Evolutionary conservation across 2,797 vertebrate genomes (phyloP).

Genomic region (Sphenodon punctatus): DNA sequence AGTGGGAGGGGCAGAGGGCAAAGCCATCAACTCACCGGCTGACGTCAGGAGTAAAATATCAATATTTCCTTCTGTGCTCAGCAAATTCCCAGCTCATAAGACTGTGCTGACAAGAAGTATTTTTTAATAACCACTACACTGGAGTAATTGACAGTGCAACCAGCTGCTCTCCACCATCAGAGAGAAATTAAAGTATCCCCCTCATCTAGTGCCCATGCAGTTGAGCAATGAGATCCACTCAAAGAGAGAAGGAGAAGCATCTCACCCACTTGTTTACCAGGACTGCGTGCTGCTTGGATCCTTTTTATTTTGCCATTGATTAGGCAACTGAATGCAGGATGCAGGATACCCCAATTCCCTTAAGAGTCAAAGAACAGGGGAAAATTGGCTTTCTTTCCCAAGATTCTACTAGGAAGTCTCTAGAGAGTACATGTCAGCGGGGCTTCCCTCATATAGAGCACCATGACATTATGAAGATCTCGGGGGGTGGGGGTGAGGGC

Average conservation of each 20-base stretch:
- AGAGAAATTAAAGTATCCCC: conserved; percentile 73
- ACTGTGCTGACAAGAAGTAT: conserved; percentile 38
- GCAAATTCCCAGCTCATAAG: conserved; percentile 51
- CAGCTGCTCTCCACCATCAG: conserved; percentile 62
- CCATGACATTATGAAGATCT: too few species aligned
- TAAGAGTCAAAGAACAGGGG: neutral
- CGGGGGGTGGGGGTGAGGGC: too few species aligned
- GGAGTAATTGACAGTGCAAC: conserved; percentile 58
- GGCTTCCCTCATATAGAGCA: too few species aligned
- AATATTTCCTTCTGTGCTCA: conserved; percentile 43
- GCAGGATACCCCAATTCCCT: neutral
- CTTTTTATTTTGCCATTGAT: neutral
- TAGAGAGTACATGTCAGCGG: too few species aligned
- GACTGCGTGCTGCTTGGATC: neutral
- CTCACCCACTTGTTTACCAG: neutral
- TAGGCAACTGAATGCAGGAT: neutral
- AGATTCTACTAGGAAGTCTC: too few species aligned
- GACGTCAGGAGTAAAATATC: conserved; percentile 38
- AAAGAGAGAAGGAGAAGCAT: conserved; percentile 27
- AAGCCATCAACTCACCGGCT: neutral
- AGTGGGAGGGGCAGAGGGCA: neutral
- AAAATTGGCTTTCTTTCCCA: neutral
- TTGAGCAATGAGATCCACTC: conserved; percentile 40
- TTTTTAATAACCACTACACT: conserved; percentile 52
- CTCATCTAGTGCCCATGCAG: conserved; percentile 28